Evolutionary conservation across 1,140 invertebrate species (phyloP), one percentile per base, ranked within the genome.

Genomic region (Pentalonia nigronervosa): DNA sequence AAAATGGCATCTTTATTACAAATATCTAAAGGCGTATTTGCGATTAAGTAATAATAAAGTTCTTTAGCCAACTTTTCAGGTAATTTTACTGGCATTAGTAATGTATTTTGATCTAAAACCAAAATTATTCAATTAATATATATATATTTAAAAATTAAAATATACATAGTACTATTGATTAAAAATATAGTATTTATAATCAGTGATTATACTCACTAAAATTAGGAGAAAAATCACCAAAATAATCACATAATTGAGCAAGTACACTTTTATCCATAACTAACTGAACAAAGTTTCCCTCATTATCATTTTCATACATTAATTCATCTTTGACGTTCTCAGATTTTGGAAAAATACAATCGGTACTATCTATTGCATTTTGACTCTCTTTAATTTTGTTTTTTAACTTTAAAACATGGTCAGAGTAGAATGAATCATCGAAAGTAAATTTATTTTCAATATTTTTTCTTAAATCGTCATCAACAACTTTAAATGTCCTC

Each of bases 371-470:
- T n/a, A 81, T 21, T 23, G 25, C 2, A 84, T 83, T 91, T 47
- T 83, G 25, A 50, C 48, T 81, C 50, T 94, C 81, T 90, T 91
- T 93, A 23, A 56, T 21, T 89, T 94, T 41, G 41, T 41, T 93
- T 87, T 93, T 91, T 36, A 94, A 86, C 36, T 94, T 94, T 53
- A 94, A 91, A 76, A 94, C n/a, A 50, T 94, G 84, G 2, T 94
- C 94, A 21, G 94, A 94, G 23, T 94, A 94, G 36, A 83, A 92
- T 50, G 88, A 93, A 45, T 93, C 83, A 60, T 47, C 91, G 87
- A 94, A 88, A 48, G 84, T 83, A 83, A 94, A 90, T 67, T 93
- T 94, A 41, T 93, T 93, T 60, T 94, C 94, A 67, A 94, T 88
- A 23, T 76, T 20, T 93, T 93, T 93, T 67, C 84, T 94, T 36